Conservation (phyloP, 2,797 vertebrate genomes). For the Astyanax mexicanus region DNA sequence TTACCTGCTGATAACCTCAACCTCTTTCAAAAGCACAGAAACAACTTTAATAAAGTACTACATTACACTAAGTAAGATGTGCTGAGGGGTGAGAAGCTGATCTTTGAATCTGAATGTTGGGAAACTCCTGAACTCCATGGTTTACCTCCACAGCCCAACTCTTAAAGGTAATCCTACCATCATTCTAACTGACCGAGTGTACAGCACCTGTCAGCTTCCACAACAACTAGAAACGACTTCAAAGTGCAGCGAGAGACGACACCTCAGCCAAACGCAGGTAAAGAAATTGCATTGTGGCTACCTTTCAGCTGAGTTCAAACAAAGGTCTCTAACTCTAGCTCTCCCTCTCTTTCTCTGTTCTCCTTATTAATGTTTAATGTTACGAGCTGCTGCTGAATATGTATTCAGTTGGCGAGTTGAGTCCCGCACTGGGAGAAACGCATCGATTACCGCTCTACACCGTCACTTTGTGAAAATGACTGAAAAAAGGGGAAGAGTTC, state of each 20-base stretch:
- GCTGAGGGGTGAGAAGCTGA: not conserved
- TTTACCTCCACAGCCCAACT: not conserved
- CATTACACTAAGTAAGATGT: not conserved
- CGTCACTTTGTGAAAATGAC: slow-evolving; percentile 13
- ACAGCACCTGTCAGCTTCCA: not conserved
- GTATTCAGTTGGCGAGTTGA: slow-evolving; percentile 18
- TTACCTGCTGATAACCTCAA: not conserved
- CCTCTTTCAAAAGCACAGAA: not conserved
- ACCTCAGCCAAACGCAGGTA: slow-evolving; percentile 4
- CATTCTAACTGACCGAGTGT: not conserved
- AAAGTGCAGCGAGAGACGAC: slow-evolving; percentile 14
- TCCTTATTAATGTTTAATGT: slow-evolving; percentile 44
- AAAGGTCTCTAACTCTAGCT: slow-evolving; percentile 13
- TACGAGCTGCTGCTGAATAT: slow-evolving; percentile 33
- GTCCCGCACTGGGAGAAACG: slow-evolving; percentile 26
- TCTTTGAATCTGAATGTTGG: not conserved
- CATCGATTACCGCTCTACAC: slow-evolving; percentile 29
- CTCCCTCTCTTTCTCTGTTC: not conserved
- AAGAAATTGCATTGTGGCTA: slow-evolving; percentile 4
- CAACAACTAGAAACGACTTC: slow-evolving; percentile 7
- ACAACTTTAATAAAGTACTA: not conserved
- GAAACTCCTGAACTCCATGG: not conserved
- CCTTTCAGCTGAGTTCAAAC: slow-evolving; percentile 24
- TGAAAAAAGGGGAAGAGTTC: slow-evolving; percentile 10
- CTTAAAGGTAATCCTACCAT: not conserved